phyloP scores from a whole-genome alignment of 2,797 vertebrate genomes.

The Sebastes diaconus region DNA sequence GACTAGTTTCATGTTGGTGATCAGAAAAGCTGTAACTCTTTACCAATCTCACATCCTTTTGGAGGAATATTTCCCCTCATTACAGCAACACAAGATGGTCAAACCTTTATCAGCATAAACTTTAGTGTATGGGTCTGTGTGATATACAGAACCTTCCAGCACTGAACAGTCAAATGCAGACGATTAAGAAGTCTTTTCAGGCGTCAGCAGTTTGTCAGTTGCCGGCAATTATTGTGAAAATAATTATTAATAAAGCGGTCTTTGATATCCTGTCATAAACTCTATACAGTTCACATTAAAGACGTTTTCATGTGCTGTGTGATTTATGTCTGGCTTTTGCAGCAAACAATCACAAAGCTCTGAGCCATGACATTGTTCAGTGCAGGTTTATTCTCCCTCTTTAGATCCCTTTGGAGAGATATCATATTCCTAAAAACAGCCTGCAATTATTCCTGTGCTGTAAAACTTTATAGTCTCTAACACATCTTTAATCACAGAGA shows the following conservation, averaged over 20 bases:
- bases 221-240: constrained; percentile 9
- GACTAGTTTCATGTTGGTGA: not conserved
- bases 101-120: not conserved
- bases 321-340: constrained; percentile 28
- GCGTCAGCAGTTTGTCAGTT: not conserved
- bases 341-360: constrained; percentile 31
- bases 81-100: not conserved
- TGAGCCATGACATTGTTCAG: constrained; percentile 20
- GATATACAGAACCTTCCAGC: not conserved
- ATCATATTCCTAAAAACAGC: constrained; percentile 61
- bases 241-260: not conserved
- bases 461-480: constrained; percentile 71
- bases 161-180: not conserved
- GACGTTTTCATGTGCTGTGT: not conserved
- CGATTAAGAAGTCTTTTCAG: constrained; percentile 8
- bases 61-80: not conserved
- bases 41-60: not conserved
- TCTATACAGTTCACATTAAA: constrained; percentile 2
- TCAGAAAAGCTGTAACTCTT: not conserved
- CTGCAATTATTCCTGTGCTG: constrained; percentile 63
- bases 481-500: constrained; percentile 69
- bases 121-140: not conserved
- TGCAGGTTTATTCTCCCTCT: constrained; percentile 15
- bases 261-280: constrained; percentile 1
- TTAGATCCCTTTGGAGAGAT: constrained; percentile 46